phyloP scores from a whole-genome alignment of 1,140 invertebrate genomes.

The Philopotamus ludificatus region DNA sequence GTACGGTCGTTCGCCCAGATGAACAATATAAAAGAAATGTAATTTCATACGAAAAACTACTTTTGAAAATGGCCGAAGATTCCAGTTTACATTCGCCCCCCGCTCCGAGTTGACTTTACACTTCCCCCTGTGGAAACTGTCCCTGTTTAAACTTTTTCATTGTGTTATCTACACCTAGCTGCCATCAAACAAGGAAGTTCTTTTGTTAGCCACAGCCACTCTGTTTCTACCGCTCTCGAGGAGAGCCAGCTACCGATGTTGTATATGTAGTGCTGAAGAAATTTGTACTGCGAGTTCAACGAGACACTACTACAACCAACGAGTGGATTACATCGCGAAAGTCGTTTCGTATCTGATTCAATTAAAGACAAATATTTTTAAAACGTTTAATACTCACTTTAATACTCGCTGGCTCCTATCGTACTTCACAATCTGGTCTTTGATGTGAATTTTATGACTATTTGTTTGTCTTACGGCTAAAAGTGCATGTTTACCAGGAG shows the following conservation, averaged over 20 bases:
- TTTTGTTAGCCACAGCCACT: constrained; percentile 31
- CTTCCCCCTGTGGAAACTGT: constrained; percentile 14
- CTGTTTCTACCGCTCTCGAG: constrained; percentile 3
- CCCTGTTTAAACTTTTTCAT: constrained; percentile 32
- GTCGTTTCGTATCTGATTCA: neutral
- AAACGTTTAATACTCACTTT: constrained; percentile 58
- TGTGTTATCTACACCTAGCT: constrained; percentile 22
- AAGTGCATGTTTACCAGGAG: constrained; percentile 70
- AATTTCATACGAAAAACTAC: neutral
- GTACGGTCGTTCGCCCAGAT: no score
- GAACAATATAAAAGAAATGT: no score
- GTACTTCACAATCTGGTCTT: constrained; percentile 74
- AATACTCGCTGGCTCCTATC: constrained; percentile 72
- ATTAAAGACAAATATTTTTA: neutral
- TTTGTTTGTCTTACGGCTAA: constrained; percentile 72
- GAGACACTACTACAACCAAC: neutral
- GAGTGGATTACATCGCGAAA: no score
- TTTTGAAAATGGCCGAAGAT: neutral
- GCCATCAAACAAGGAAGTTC: constrained; percentile 19
- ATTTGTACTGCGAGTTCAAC: neutral
- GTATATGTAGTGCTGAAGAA: neutral
- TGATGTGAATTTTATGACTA: constrained; percentile 77
- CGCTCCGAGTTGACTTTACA: constrained; percentile 20
- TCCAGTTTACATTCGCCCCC: constrained; percentile 6
- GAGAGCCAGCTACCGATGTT: neutral